Evolutionary conservation across 2,888 invertebrate genomes (phyloP).

Genomic region (Tholera decimalis): DNA sequence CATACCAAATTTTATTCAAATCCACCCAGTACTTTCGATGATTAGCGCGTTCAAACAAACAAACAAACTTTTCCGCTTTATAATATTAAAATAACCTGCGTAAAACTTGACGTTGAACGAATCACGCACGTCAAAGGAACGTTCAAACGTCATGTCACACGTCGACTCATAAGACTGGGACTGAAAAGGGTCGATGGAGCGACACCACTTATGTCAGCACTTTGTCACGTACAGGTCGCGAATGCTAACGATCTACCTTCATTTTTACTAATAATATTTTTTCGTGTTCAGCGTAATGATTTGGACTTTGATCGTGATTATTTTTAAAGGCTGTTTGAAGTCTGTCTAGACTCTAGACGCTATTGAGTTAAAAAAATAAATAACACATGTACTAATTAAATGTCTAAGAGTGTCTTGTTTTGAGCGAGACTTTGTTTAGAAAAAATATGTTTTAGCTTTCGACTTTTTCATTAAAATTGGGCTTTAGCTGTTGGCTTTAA

Average conservation of each 20-base stretch:
- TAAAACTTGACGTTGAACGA: too few species aligned
- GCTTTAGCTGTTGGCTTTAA: background rate
- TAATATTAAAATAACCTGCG: too few species aligned
- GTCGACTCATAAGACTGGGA: conserved; percentile 54
- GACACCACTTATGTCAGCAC: conserved; percentile 79
- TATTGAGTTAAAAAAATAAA: background rate
- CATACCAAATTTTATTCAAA: too few species aligned
- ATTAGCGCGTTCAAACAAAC: too few species aligned
- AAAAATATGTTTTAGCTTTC: background rate
- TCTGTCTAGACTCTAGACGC: background rate
- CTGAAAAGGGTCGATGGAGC: conserved; percentile 78
- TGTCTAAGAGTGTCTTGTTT: background rate
- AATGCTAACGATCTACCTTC: conserved; percentile 75
- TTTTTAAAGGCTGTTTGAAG: conserved; percentile 24
- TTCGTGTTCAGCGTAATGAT: conserved; percentile 58
- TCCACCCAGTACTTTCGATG: too few species aligned
- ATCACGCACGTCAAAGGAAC: conserved; percentile 44
- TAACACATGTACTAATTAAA: background rate
- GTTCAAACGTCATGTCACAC: conserved; percentile 56
- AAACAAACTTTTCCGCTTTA: too few species aligned
- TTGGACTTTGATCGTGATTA: conserved; percentile 29
- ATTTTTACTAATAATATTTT: conserved; percentile 60
- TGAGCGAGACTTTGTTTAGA: background rate
- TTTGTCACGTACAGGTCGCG: conserved; percentile 76
- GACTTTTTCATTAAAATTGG: background rate